Evolutionary conservation across 2,797 vertebrate species (phyloP), one percentile per base, ranked within the genome.

Genomic region (Periophthalmus magnuspinnatus): DNA sequence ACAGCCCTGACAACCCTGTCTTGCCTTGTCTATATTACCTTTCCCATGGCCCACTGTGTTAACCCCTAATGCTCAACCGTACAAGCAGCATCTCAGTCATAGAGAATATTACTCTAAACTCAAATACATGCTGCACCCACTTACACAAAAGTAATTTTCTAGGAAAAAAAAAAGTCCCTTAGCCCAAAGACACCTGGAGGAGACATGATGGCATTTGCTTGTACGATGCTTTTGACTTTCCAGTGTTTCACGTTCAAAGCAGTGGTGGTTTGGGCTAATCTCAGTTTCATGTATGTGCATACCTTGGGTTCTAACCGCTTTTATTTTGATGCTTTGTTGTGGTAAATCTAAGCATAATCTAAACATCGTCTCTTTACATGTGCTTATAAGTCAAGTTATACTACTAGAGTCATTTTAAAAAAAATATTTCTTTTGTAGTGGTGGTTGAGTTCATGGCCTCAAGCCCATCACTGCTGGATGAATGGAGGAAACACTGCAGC

Each of bases 11-110:
- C 83, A 77, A 82, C 82, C 88, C 89, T 89, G 78, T 91, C 90
- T 92, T 91, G 93, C 93, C 93, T 94, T 91, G 90, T 91, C 90
- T 89, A 90, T 85, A 76, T 84, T 82, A 87, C 80, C 72, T 78
- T 78, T 74, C 70, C 28, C 34, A 75, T 66, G 50, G 66, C 69
- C 78, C 72, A 78, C 83, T 81, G 77, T 81, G 82, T 82, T 80
- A 79, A 78, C 58, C 65, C 84, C 71, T 54, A 73, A 86, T 62
- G 83, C 84, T 86, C 78, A 75, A 87, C 76, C 79, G 81, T 86
- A 83, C 77, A 81, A 85, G 86, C 90, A 91, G 90, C 86, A 84
- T 88, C 88, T 83, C 79, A 87, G 84, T 87, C 84, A 80, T 88
- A 84, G 81, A 91, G 82, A 88, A 88, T 78, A 77, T 82, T 84